Conservation (phyloP, 2,888 invertebrate genomes). For the Drosophila robusta region DNA sequence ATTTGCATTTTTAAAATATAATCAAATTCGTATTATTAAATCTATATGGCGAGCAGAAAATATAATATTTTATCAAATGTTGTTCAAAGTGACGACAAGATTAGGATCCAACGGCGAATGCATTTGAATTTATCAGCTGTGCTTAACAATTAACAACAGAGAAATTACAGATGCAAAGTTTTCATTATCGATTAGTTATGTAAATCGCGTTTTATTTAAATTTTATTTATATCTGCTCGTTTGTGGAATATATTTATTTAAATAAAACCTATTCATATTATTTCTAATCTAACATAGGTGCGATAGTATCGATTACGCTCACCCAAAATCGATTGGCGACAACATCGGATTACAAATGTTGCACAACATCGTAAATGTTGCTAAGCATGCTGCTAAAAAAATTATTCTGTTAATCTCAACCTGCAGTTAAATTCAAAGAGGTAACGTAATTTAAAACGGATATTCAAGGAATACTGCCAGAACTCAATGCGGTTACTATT, state of each 20-base stretch:
- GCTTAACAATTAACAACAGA: background rate
- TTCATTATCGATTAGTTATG: conserved; percentile 20
- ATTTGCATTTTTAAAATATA: background rate
- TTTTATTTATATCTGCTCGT: background rate
- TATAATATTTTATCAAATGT: background rate
- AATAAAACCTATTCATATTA: background rate
- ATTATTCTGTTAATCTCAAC: conserved; percentile 1
- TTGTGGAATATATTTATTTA: background rate
- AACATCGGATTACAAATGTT: background rate
- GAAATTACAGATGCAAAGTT: background rate
- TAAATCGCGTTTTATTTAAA: background rate
- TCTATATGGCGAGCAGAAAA: background rate
- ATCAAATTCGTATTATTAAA: background rate
- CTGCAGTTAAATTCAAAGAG: background rate
- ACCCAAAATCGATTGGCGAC: background rate
- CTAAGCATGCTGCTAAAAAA: conserved; percentile 11
- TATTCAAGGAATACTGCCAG: too few relatives aligned
- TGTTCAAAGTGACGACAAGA: background rate
- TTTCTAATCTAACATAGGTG: too few relatives aligned
- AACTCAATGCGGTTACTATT: too few relatives aligned
- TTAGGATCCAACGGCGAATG: background rate
- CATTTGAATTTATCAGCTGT: conserved; percentile 44
- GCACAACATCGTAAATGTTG: conserved; percentile 6
- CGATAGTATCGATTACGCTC: background rate
- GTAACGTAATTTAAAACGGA: too few relatives aligned